Base-by-base conservation (phyloP, 2,888 invertebrate genomes). In the Drosophila niveifrons region DNA sequence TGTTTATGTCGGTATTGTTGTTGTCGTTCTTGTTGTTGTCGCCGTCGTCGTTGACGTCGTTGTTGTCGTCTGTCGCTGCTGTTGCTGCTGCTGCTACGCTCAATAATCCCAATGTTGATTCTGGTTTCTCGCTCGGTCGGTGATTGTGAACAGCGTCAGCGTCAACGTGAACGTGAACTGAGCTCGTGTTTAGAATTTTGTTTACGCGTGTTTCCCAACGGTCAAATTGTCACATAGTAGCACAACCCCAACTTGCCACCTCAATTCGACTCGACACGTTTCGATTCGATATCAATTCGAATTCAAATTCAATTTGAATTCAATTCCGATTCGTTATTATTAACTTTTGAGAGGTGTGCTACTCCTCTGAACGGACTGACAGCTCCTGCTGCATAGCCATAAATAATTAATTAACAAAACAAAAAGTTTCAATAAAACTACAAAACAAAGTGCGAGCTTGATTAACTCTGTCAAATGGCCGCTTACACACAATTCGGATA, bases 401-500 rank as follows among this genome's bases (percentile, higher is more conserved):
- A 46, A 41, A 53, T 52, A 41, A 57, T 47, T 51, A 23, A 51
- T 9, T 51, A 53, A 53, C 13, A 10, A 50, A 50, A 41, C 39
- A 39, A 46, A 11, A 11, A 18, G 9, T 36, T 52, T 43, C 39
- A 44, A 51, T 8, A 50, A 8, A 48, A n/a, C 13, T 43, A n/a
- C 11, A 59, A 43, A 36, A 36, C 6, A 47, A 50, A 50, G 34
- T 59, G 11, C n/a, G 41, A 50, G 43, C 41, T 18, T 31, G 18
- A 28, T 17, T 23, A 46, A 34, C n/a, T 39, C 43, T 51, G 65
- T n/a, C 41, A 67, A 80, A 93, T 93, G 93, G 92, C 97, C 93
- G 96, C 97, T 90, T 97, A 97, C 94, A 95, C 97, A 92, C 97
- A 97, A 94, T 97, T 97, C 94, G 97, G 97, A 94, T 97, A 97